Percentiles rank a stretch among this genome's conserved stretches.
Evolutionary conservation across 1,140 invertebrate genomes (phyloP).

Genomic region (Drosophila santomea): DNA sequence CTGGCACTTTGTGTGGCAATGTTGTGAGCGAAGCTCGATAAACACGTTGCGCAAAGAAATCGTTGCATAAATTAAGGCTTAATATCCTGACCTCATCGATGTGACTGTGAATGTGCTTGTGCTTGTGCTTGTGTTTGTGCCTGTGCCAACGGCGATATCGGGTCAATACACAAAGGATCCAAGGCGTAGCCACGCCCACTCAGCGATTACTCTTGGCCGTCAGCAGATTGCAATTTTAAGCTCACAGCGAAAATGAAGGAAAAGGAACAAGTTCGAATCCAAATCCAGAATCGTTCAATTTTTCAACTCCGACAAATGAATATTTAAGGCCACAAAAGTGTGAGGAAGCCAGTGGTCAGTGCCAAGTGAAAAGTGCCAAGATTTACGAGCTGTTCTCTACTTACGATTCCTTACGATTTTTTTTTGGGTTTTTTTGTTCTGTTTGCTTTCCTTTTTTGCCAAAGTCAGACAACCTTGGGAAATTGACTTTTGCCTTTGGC

Average conservation of each 20-base stretch:
- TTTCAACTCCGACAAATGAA: constrained; percentile 68
- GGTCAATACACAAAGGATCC: not conserved
- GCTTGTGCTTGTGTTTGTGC: constrained; percentile 24
- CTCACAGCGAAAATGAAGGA: not conserved
- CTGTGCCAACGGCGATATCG: constrained; percentile 54
- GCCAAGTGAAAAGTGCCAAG: constrained; percentile 38
- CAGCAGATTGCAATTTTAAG: constrained; percentile 40
- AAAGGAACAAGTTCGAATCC: not conserved
- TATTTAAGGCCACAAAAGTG: constrained; percentile 53
- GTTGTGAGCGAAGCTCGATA: constrained; percentile 40
- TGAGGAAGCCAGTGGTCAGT: constrained; percentile 23
- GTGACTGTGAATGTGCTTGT: not conserved
- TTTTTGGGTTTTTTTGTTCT: no score
- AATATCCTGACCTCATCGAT: constrained; percentile 58
- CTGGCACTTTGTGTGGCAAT: constrained; percentile 14
- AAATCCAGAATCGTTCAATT: constrained; percentile 51
- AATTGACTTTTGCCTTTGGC: constrained; percentile 69
- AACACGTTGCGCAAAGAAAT: constrained; percentile 70
- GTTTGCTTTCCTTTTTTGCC: constrained; percentile 18
- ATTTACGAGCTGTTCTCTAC: constrained; percentile 34
- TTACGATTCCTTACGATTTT: no score
- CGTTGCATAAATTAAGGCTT: constrained; percentile 71
- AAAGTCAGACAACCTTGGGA: constrained; percentile 62
- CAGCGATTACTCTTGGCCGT: constrained; percentile 43
- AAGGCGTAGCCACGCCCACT: not conserved